Evolutionary conservation across 1,140 invertebrate genomes (phyloP).

Genomic region (Drosophila burlai): DNA sequence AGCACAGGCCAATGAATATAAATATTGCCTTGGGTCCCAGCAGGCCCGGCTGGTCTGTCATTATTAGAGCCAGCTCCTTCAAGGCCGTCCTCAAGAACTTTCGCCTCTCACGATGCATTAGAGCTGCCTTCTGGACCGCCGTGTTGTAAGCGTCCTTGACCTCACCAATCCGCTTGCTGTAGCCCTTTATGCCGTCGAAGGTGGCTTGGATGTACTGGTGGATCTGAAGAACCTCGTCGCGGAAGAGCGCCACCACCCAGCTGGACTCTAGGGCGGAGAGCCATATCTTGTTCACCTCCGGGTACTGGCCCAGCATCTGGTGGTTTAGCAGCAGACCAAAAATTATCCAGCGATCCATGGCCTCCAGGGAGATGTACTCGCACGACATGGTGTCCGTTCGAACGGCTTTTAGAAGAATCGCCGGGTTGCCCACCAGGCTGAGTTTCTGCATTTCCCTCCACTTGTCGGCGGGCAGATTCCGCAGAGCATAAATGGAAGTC

Average conservation of each 20-base stretch:
- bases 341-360: constrained; percentile 98
- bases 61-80: constrained; percentile 97
- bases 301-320: constrained; percentile 90
- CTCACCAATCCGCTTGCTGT: constrained; percentile 95
- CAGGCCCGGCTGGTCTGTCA: constrained; percentile 98
- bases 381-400: constrained; percentile 98
- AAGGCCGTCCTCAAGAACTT: constrained; percentile 98
- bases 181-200: constrained; percentile 98
- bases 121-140: constrained; percentile 95
- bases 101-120: constrained; percentile 96
- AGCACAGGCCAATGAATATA: constrained; percentile 97
- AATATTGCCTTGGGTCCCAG: constrained; percentile 98
- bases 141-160: constrained; percentile 97
- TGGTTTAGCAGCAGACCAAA: constrained; percentile 97
- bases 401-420: constrained; percentile 96
- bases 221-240: constrained; percentile 98
- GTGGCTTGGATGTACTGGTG: constrained; percentile 97
- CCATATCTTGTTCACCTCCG: constrained; percentile 95
- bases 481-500: constrained; percentile 93
- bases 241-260: constrained; percentile 97
- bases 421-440: constrained; percentile 96
- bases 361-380: constrained; percentile 97
- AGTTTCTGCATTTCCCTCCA: constrained; percentile 97
- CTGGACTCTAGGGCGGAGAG: constrained; percentile 95
- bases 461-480: constrained; percentile 97